Conservation (phyloP, 2,113 vertebrate species). For the Polypterus bichir region DNA sequence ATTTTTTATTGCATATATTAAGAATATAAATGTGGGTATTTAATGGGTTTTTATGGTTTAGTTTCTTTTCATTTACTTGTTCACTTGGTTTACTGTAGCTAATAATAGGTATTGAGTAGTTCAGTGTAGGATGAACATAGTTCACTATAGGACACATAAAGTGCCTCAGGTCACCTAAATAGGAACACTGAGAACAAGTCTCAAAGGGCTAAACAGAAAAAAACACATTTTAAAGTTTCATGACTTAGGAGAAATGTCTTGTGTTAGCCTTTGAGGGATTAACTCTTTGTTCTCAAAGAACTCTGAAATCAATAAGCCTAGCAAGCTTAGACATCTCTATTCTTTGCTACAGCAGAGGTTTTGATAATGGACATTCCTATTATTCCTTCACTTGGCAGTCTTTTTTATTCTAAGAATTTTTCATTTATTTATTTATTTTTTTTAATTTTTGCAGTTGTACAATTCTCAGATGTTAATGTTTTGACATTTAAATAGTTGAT, state of each 20-base stretch:
- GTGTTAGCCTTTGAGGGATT: conserved; percentile 54
- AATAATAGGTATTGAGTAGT: conserved; percentile 69
- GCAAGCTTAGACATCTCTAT: conserved; percentile 43
- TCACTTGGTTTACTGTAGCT: conserved; percentile 57
- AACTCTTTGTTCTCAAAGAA: conserved; percentile 53
- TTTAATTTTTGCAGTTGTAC: too few species aligned
- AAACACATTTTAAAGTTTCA: conserved; percentile 55
- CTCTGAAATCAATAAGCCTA: conserved; percentile 51
- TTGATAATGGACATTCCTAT: conserved; percentile 22
- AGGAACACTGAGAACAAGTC: conserved; percentile 40
- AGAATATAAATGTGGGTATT: too few species aligned
- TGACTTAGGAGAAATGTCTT: conserved; percentile 49
- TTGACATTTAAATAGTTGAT: too few species aligned
- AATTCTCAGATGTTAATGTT: too few species aligned
- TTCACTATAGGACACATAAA: conserved; percentile 60
- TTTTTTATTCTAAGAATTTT: too few species aligned
- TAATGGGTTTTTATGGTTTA: too few species aligned
- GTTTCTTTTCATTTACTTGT: background rate
- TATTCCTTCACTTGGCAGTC: conserved; percentile 11
- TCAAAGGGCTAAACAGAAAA: conserved; percentile 41
- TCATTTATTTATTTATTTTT: too few species aligned
- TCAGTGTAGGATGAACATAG: conserved; percentile 62
- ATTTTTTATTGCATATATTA: too few species aligned
- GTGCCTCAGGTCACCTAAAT: conserved; percentile 45
- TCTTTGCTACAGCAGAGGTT: conserved; percentile 26